Evolutionary conservation across 2,888 invertebrate species (phyloP).

Genomic region (Macaria liturata): DNA sequence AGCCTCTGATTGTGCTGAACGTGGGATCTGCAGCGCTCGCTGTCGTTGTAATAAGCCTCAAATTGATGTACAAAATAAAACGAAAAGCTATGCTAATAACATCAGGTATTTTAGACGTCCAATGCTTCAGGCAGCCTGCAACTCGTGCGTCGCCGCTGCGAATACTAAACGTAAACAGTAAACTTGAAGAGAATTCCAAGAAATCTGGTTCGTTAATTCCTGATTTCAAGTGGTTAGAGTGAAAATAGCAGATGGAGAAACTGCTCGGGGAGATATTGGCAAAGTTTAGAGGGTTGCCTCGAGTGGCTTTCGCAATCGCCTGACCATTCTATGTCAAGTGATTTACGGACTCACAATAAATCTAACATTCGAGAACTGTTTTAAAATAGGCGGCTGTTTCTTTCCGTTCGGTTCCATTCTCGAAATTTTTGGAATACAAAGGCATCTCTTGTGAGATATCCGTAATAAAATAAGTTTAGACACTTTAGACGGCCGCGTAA

Average conservation of each 20-base stretch:
- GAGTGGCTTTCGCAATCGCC: constrained; percentile 43
- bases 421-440: constrained; percentile 4
- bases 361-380: constrained; percentile 21
- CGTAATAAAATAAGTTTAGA: constrained; percentile 23
- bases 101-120: constrained; percentile 25
- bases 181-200: constrained; percentile 19
- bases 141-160: background rate
- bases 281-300: constrained; percentile 52
- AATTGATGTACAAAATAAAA: constrained; percentile 31
- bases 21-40: constrained; percentile 14
- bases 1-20: constrained; percentile 24
- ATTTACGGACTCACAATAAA: constrained; percentile 39
- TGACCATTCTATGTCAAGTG: constrained; percentile 37
- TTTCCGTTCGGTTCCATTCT: constrained; percentile 14
- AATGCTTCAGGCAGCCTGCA: constrained; percentile 17
- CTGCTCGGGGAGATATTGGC: constrained; percentile 48
- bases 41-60: constrained; percentile 20
- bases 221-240: constrained; percentile 19
- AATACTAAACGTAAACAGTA: constrained; percentile 28
- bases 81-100: constrained; percentile 28
- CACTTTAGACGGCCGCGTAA: constrained; percentile 13
- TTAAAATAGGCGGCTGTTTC: constrained; percentile 3
- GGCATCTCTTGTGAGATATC: constrained; percentile 5
- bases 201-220: constrained; percentile 25
- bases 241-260: constrained; percentile 38